phyloP scores from a whole-genome alignment of 2,888 invertebrate genomes.

The Priocnemis perturbator region DNA sequence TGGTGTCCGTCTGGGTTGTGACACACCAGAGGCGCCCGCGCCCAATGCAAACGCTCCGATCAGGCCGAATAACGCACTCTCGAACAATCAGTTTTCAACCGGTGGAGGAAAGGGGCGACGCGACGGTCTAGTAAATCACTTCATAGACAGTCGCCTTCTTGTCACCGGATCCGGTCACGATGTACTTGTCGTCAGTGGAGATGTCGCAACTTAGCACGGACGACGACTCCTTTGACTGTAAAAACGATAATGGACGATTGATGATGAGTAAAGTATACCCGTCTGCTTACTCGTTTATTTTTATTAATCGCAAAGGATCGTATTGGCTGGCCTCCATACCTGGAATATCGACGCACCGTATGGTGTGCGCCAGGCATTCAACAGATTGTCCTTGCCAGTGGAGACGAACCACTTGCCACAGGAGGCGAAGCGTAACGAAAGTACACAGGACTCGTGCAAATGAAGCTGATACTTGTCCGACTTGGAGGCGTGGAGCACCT shows the following conservation, averaged over 20 bases:
- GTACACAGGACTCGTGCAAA: slow-evolving; percentile 97
- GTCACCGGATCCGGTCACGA: slow-evolving; percentile 98
- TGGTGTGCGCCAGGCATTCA: slow-evolving; percentile 98
- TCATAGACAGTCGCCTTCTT: slow-evolving; percentile 98
- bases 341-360: slow-evolving; percentile 99
- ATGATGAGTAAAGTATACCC: neutral
- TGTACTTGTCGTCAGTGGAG: slow-evolving; percentile 97
- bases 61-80: too few relatives aligned
- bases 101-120: too few relatives aligned
- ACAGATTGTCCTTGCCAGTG: slow-evolving; percentile 98
- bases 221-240: slow-evolving; percentile 95
- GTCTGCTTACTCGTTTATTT: too few relatives aligned
- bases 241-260: slow-evolving; percentile 48
- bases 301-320: too few relatives aligned
- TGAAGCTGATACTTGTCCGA: slow-evolving; percentile 97
- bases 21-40: too few relatives aligned
- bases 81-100: too few relatives aligned
- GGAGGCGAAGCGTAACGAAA: slow-evolving; percentile 95
- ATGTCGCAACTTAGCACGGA: slow-evolving; percentile 99
- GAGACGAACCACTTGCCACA: slow-evolving; percentile 99
- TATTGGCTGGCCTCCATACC: too few relatives aligned
- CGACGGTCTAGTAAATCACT: slow-evolving; percentile 85
- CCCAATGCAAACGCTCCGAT: too few relatives aligned
- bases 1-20: too few relatives aligned
- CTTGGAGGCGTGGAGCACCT: slow-evolving; percentile 92